Base-by-base conservation (phyloP, 2,888 invertebrate genomes). In the Mimachlamys varia region DNA sequence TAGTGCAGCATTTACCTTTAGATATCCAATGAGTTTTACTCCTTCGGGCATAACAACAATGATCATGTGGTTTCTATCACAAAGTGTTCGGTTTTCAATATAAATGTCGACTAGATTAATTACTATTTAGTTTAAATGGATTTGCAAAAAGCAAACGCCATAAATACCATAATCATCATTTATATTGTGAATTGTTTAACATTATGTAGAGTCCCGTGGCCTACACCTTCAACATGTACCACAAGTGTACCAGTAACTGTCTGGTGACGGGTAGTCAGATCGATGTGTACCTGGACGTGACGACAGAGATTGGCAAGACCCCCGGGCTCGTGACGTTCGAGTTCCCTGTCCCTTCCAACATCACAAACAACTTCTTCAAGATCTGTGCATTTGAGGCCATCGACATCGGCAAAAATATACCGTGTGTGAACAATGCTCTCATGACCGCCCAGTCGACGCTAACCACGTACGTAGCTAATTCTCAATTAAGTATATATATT, bases 261-360 rank as follows among this genome's bases (percentile, higher is more conserved):
- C 62, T 92, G 27, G 88, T 87, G 7, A 87, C 89, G 12, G 89
- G 89, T 37, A 87, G 90, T 10, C 44, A 58, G 33, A 91, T 92
- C 50, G 92, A 92, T 49, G 50, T 92, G 15, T 38, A 89, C 19
- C 44, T 92, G 37, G 90, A 90, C 19, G 88, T 92, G 33, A 55
- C 87, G 19, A 92, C 92, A n/a, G 58, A 92, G 49, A 89, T 89
- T n/a, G 89, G 88, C 27, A 88, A 89, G 10, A 92, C 91, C 44
- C 92, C 92, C 0, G 92, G 90, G 10, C 89, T 49, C 33, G 88
- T 91, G 37, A 89, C 87, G 38, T 50, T 92, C n/a, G 92, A 92
- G 33, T 90, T 92, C 13, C 91, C 92, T 7, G 89, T 92, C 19
- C 91, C 92, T 1, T 89, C 92, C 10, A 92, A 92, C 50, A 37